These are phyloP conservation scores for Cassiopea xamachana DNA, from an alignment of 30 jellyfish, hydroid and myxozoan genomes.

Conservation along the genomic window DNA sequence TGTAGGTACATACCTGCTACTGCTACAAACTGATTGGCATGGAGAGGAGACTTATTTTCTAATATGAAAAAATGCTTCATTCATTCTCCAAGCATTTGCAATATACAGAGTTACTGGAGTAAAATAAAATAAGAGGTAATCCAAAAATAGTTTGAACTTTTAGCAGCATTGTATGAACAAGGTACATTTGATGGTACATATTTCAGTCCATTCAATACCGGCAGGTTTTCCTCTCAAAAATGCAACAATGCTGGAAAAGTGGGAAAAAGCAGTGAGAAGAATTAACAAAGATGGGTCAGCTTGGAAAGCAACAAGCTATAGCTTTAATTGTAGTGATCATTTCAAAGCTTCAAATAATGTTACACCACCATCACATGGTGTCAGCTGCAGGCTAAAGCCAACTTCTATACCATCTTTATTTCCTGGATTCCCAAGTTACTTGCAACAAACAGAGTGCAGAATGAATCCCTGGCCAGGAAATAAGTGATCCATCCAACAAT, in stretches of 20 bases:
- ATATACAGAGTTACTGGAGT: background rate
- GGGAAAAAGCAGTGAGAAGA: constrained; percentile 45
- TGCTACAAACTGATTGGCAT: background rate
- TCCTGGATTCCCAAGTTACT: constrained; percentile 40
- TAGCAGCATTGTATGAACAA: background rate
- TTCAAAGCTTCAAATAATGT: constrained; percentile 34
- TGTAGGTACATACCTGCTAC: too few species aligned
- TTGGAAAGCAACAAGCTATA: constrained; percentile 44
- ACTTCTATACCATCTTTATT: constrained; percentile 46
- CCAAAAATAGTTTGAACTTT: background rate
- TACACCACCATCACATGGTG: constrained; percentile 53
- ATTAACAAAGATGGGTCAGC: constrained; percentile 41
- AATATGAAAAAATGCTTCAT: background rate
- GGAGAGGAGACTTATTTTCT: background rate
- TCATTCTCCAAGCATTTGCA: background rate
- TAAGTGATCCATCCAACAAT: background rate
- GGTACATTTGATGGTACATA: background rate
- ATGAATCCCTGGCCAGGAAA: constrained; percentile 9
- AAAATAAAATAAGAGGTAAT: background rate
- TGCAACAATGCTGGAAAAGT: background rate
- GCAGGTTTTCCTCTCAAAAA: constrained; percentile 1
- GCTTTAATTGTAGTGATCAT: constrained; percentile 54
- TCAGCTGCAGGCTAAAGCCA: constrained; percentile 40
- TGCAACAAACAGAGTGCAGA: background rate
- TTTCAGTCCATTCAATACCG: background rate